These are phyloP conservation scores for Archips xylosteana DNA, from an alignment of 2,888 invertebrate species.

Conservation along the genomic window DNA sequence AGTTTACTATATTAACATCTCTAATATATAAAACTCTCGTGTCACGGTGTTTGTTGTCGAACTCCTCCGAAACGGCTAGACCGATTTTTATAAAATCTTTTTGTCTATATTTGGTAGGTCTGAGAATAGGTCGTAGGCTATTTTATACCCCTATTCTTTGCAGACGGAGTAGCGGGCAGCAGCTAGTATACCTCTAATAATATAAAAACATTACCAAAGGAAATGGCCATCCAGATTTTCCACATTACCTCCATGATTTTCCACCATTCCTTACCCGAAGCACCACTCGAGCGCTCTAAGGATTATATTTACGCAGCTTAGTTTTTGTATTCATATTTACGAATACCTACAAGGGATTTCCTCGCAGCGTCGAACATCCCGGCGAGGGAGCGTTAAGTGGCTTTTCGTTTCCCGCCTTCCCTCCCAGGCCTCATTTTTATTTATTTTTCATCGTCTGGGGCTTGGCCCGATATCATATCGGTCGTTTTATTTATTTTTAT, in stretches of 20 bases:
- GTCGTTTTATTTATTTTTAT: constrained; percentile 79
- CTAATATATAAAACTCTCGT: too few species aligned
- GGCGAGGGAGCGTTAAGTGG: constrained; percentile 77
- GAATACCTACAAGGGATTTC: constrained; percentile 13
- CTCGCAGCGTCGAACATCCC: constrained; percentile 40
- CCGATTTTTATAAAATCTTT: too few species aligned
- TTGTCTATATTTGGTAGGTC: too few species aligned
- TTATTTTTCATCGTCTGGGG: constrained; percentile 82
- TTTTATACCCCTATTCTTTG: too few species aligned
- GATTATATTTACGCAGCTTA: constrained; percentile 32
- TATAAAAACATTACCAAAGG: neutral
- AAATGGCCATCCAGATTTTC: neutral
- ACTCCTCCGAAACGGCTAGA: too few species aligned
- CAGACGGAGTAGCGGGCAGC: too few species aligned
- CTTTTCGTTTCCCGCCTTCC: constrained; percentile 72
- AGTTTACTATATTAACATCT: neutral
- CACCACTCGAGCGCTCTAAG: constrained; percentile 11
- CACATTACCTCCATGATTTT: neutral
- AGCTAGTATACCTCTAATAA: neutral
- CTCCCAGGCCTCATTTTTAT: constrained; percentile 70
- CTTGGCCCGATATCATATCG: constrained; percentile 73
- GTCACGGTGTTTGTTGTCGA: too few species aligned
- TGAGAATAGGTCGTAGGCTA: too few species aligned
- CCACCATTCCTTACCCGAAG: constrained; percentile 5
- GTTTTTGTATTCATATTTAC: constrained; percentile 22